Evolutionary conservation across 2,113 vertebrate species (phyloP).

Genomic region (Brachirus orientalis): DNA sequence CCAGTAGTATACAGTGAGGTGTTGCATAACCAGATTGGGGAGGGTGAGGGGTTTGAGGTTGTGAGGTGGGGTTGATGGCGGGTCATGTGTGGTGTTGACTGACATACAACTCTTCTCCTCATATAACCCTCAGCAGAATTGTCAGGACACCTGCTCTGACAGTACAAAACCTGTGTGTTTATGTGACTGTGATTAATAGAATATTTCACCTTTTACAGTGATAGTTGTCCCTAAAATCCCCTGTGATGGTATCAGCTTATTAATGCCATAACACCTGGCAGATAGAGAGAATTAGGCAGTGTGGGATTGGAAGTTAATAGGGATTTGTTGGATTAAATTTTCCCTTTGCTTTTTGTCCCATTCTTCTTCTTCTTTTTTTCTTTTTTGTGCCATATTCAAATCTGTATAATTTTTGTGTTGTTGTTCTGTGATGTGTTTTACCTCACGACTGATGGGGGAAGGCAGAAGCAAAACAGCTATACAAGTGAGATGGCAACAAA

Average conservation of each 20-base stretch:
- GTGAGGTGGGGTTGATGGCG: too few species aligned
- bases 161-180: conserved; percentile 65
- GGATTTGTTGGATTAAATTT: background rate
- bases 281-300: conserved; percentile 16
- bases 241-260: conserved; percentile 45
- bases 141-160: conserved; percentile 54
- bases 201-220: conserved; percentile 44
- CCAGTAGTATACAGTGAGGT: conserved; percentile 42
- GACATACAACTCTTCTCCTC: conserved; percentile 27
- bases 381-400: too few species aligned
- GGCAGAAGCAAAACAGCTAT: too few species aligned
- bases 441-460: too few species aligned
- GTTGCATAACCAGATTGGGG: conserved; percentile 44
- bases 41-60: conserved; percentile 13
- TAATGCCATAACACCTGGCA: conserved; percentile 42
- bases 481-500: too few species aligned
- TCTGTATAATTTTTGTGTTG: too few species aligned
- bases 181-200: conserved; percentile 36
- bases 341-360: background rate
- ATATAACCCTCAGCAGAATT: conserved; percentile 31
- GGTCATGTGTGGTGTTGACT: conserved; percentile 37
- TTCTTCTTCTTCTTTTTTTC: too few species aligned
- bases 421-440: too few species aligned
- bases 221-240: conserved; percentile 51
- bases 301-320: background rate